These are phyloP conservation scores for Acipenser oxyrinchus DNA, from an alignment of 2,797 vertebrate species.

Conservation along the genomic window DNA sequence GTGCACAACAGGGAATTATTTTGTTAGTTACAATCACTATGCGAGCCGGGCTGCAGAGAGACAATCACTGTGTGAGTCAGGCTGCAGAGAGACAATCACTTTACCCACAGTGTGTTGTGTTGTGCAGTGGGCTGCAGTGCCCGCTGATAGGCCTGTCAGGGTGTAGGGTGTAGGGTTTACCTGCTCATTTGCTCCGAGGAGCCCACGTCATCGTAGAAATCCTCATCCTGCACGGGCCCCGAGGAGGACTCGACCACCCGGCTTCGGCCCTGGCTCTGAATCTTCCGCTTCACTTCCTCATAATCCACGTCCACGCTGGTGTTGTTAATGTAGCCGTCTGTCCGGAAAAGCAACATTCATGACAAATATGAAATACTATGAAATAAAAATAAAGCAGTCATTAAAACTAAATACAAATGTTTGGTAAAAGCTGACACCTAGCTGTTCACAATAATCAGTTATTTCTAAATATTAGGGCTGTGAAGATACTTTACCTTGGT, in stretches of 20 bases:
- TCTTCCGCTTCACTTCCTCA: conserved; percentile 53
- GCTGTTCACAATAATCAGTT: no score
- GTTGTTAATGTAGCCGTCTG: conserved; percentile 66
- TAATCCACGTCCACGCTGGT: conserved; percentile 60
- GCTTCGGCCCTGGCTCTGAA: conserved; percentile 11
- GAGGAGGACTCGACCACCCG: conserved; percentile 21
- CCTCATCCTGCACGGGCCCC: conserved; percentile 30
- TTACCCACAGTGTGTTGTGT: background rate
- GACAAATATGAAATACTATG: no score
- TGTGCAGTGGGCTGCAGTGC: background rate
- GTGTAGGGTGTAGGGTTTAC: conserved; percentile 12
- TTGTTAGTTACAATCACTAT: no score
- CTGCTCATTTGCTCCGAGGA: conserved; percentile 30
- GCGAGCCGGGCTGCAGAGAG: no score
- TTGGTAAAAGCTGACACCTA: no score
- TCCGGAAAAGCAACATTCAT: background rate
- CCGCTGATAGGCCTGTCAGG: background rate
- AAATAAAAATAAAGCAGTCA: no score
- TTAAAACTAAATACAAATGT: no score
- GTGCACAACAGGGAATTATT: no score
- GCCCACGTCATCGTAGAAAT: conserved; percentile 30
- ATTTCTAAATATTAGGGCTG: no score
- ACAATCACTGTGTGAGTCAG: background rate
- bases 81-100: background rate
- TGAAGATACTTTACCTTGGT: no score